Conservation (phyloP, 2,113 vertebrate genomes). For the Tupaia tana region DNA sequence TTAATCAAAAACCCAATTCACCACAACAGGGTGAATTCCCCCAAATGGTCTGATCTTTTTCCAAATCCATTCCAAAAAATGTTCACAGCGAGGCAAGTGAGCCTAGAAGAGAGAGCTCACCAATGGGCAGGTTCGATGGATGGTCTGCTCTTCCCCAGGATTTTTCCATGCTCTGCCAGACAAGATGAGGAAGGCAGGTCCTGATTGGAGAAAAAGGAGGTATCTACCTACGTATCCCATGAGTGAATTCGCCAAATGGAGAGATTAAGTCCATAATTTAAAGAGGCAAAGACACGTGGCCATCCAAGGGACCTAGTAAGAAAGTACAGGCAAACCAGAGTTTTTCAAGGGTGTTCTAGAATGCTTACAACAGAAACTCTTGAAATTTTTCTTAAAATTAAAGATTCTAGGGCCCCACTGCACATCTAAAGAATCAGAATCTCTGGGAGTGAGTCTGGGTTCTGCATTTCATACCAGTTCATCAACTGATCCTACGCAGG, state of each 20-base stretch:
- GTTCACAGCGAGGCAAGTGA: not conserved
- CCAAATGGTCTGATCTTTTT: not conserved
- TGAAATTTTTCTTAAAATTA: not conserved
- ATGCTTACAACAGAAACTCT: not conserved
- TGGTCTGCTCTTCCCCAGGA: not conserved
- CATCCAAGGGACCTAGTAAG: not conserved
- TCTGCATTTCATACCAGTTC: not conserved
- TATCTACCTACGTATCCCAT: not conserved
- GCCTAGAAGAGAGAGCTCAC: not conserved
- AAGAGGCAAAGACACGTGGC: not conserved
- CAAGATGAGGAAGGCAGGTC: not conserved
- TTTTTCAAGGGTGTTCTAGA: not conserved
- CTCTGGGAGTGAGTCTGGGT: not conserved
- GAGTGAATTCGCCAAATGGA: not conserved
- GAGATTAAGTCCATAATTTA: not conserved
- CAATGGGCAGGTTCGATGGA: not conserved
- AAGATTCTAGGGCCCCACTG: not conserved
- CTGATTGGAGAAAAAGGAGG: not conserved
- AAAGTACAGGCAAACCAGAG: not conserved
- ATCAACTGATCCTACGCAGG: too few species aligned
- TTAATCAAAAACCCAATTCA: not conserved
- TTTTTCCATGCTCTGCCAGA: not conserved
- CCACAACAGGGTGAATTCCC: not conserved
- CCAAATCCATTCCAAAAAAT: not conserved
- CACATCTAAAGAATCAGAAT: not conserved